Base-by-base conservation (phyloP, 2,888 invertebrate species). In the Orchestes rusci region DNA sequence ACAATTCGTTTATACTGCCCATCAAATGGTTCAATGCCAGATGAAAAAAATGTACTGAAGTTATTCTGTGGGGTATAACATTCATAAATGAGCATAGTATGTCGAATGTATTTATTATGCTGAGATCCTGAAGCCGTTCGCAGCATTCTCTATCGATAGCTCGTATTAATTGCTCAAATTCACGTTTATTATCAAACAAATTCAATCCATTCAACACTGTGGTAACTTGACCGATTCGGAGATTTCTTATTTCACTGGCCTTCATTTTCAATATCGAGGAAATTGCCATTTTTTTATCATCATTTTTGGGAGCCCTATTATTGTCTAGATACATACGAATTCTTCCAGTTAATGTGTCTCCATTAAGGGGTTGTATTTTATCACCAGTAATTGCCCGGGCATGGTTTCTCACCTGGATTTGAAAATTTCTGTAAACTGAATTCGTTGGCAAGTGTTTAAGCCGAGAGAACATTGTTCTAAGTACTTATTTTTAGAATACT, bases 131-230 rank as follows among this genome's bases (percentile, higher is more conserved):
- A 30, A 64, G 35, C 50, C 60, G 56, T 19, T 50, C 45, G 43
- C 57, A 59, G 51, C 64, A 67, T 57, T 63, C 62, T n/a, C 43
- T 39, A 52, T 69, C 68, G 20, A 68, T 46, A 30, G 52, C 33
- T 34, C 59, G 52, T 15, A 65, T 38, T 23, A 62, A 45, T 39
- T 47, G 55, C 8, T 53, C 43, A 29, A 58, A 56, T 43, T 58
- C 50, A 16, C 45, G 39, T 42, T 50, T 48, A 31, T 50, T n/a
- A n/a, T n/a, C n/a, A n/a, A n/a, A n/a, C n/a, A n/a, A n/a, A 31
- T 41, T 45, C 37, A 59, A 47, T 13, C 28, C 32, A 20, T 33
- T 52, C 18, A 57, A 42, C 16, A 45, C 38, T 10, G 35, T 19
- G 8, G 53, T 32, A 5, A 59, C 45, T 40, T 51, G 45, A 16